Evolutionary conservation across 35 echinoderm and acorn worm genomes (phyloP).

Genomic region (Ophiothrix spiculata): DNA sequence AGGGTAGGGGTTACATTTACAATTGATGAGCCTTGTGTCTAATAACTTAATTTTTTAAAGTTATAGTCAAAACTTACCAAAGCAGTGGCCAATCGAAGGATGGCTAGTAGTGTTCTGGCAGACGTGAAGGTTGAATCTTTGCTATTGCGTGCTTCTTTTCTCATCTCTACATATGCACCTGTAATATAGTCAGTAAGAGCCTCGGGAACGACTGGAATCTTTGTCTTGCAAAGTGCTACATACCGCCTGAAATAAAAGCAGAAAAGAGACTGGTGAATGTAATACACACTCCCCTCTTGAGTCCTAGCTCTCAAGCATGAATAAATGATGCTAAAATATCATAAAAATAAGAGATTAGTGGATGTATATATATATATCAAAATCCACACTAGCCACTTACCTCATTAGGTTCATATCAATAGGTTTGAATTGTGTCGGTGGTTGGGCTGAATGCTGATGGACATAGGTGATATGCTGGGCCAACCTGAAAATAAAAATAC

Average conservation of each 20-base stretch:
- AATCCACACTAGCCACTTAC: conserved; percentile 40
- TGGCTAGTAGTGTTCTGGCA: conserved; percentile 81
- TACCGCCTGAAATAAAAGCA: conserved; percentile 77
- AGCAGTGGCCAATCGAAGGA: conserved; percentile 88
- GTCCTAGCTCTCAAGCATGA: too few species aligned
- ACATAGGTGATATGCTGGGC: conserved; percentile 99
- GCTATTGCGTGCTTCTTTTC: conserved; percentile 92
- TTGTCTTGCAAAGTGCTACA: conserved; percentile 91
- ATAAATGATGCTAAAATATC: too few species aligned
- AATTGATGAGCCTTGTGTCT: too few species aligned
- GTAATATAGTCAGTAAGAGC: conserved; percentile 94
- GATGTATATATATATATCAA: too few species aligned
- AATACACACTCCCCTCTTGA: too few species aligned
- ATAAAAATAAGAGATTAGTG: too few species aligned
- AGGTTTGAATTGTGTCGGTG: conserved; percentile 82
- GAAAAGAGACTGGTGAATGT: too few species aligned
- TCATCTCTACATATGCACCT: conserved; percentile 96
- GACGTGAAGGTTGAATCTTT: conserved; percentile 97
- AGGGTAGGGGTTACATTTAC: too few species aligned
- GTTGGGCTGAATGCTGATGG: conserved; percentile 86
- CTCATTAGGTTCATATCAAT: conserved; percentile 97
- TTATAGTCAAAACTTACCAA: conserved; percentile 91
- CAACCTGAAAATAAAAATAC: conserved; percentile 54
- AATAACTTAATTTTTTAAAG: too few species aligned
- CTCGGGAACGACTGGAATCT: conserved; percentile 78